Evolutionary conservation across 2,113 vertebrate genomes (phyloP).

Genomic region (Seriola rivoliana): DNA sequence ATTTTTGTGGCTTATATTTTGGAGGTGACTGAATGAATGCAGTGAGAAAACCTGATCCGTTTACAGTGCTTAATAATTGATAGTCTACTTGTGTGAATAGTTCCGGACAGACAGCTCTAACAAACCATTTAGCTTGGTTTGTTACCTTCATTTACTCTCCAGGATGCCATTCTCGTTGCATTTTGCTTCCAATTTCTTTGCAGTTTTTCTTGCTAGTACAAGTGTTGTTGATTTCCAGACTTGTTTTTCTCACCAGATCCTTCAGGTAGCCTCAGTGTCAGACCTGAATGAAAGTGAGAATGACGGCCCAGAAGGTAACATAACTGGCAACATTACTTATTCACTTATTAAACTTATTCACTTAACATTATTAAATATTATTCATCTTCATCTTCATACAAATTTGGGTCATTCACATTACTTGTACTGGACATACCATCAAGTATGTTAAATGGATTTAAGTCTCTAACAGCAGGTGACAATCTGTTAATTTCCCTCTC

Average conservation of each 20-base stretch:
- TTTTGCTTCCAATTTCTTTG: neutral
- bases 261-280: slow-evolving; percentile 94
- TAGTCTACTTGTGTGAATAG: neutral
- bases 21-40: neutral
- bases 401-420: neutral
- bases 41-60: neutral
- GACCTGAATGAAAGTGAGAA: slow-evolving; percentile 85
- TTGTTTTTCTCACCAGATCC: slow-evolving; percentile 81
- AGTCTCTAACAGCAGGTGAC: neutral
- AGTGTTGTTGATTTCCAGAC: neutral
- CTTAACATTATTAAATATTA: neutral
- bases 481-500: neutral
- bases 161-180: neutral
- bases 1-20: neutral
- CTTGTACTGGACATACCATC: neutral
- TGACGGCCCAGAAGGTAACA: slow-evolving; percentile 86
- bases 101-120: neutral
- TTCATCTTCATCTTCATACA: neutral
- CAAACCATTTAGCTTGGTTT: neutral
- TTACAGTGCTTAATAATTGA: slow-evolving; percentile 20
- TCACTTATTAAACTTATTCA: neutral
- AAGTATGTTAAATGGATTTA: neutral
- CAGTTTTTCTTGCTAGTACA: too few species aligned
- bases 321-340: slow-evolving; percentile 44
- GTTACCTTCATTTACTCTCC: neutral